phyloP scores from a whole-genome alignment of 2,888 invertebrate species.

The Trimorus sp. region DNA sequence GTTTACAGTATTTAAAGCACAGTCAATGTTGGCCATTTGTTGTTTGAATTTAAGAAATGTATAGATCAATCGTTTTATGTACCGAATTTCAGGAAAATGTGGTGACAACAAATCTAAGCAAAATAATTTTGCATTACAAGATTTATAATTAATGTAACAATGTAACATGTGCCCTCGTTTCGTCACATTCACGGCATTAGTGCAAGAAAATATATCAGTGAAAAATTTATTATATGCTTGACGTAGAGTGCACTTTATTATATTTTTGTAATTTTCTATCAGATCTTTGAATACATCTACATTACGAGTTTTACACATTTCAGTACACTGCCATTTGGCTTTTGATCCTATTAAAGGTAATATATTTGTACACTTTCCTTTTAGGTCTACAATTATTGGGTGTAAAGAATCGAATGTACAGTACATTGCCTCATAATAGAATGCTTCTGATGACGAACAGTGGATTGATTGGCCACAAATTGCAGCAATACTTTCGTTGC shows the following conservation, averaged over 20 bases:
- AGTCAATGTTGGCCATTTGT: slow-evolving; percentile 2
- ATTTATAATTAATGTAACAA: slow-evolving; percentile 35
- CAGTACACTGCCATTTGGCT: slow-evolving; percentile 18
- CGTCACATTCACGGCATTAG: background rate
- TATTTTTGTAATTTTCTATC: slow-evolving; percentile 12
- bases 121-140: slow-evolving; percentile 37
- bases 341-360: slow-evolving; percentile 6
- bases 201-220: background rate
- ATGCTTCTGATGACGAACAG: slow-evolving; percentile 18
- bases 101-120: slow-evolving; percentile 45
- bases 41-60: slow-evolving; percentile 12
- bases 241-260: background rate
- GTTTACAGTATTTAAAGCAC: slow-evolving; percentile 2
- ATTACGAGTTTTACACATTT: slow-evolving; percentile 25
- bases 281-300: slow-evolving; percentile 14
- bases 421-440: slow-evolving; percentile 16
- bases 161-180: slow-evolving; percentile 14
- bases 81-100: slow-evolving; percentile 49
- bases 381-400: slow-evolving; percentile 1
- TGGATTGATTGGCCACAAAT: slow-evolving; percentile 28
- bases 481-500: slow-evolving; percentile 3
- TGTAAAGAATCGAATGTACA: background rate
- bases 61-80: slow-evolving; percentile 39
- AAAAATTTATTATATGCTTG: slow-evolving; percentile 3
- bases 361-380: slow-evolving; percentile 19